Conservation (phyloP, 2,113 vertebrate genomes). For the Dolichallabes microphthalmus region DNA sequence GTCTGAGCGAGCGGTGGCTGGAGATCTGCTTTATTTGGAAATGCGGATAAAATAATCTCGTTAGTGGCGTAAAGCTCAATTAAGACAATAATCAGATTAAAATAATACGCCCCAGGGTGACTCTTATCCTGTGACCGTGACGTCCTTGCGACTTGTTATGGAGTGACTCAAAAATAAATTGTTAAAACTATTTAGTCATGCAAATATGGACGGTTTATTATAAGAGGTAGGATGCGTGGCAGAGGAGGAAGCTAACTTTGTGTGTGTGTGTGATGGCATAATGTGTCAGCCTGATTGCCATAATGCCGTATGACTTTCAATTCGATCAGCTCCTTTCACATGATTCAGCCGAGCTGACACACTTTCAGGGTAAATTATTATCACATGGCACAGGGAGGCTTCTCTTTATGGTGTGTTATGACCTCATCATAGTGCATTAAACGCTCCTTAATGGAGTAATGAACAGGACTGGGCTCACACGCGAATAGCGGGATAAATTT, state of each 20-base stretch:
- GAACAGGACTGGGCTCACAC: not conserved
- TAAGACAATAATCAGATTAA: constrained; percentile 51
- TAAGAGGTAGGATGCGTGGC: not conserved
- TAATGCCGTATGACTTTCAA: constrained; percentile 48
- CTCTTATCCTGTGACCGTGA: constrained; percentile 5
- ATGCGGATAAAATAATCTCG: constrained; percentile 40
- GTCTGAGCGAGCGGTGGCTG: not conserved
- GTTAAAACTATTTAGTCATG: constrained; percentile 35
- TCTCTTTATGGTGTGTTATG: constrained; percentile 7
- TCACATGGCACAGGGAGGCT: constrained; percentile 22
- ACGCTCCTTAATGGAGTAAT: constrained; percentile 9
- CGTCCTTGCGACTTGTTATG: constrained; percentile 15
- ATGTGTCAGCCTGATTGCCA: constrained; percentile 32
- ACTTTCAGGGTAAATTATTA: constrained; percentile 39
- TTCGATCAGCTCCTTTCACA: constrained; percentile 45
- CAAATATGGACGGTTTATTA: constrained; percentile 11
- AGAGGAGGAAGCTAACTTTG: not conserved
- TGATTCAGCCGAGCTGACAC: constrained; percentile 38
- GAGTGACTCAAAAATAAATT: not conserved
- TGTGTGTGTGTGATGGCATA: not conserved
- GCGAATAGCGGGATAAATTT: not conserved
- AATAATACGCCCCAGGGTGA: constrained; percentile 36
- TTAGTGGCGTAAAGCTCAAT: constrained; percentile 49
- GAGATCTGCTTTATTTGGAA: constrained; percentile 31
- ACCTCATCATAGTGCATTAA: constrained; percentile 37